Percentiles rank a stretch among this genome's conserved stretches.
These are phyloP conservation scores for Beroe forskalii DNA, from an alignment of 37 sponge, comb jelly and placozoan genomes.

Conservation along the genomic window DNA sequence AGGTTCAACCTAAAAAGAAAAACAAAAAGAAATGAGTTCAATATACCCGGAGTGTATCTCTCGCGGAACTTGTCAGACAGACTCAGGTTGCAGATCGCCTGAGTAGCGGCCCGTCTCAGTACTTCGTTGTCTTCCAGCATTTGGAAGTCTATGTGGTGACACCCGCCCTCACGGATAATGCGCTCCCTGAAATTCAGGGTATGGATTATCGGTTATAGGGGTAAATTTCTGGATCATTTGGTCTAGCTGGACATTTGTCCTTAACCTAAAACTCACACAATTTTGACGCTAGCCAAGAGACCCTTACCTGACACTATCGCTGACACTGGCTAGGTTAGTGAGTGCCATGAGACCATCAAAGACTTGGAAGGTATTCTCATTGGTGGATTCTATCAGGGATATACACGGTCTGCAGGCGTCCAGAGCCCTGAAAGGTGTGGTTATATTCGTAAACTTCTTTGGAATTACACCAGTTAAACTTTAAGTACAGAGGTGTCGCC, in stretches of 20 bases:
- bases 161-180: constrained; percentile 58
- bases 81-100: constrained; percentile 20
- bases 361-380: constrained; percentile 42
- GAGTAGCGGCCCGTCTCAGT: constrained; percentile 32
- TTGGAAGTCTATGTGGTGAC: constrained; percentile 52
- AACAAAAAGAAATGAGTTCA: too few relatives aligned
- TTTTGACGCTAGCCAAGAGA: too few relatives aligned
- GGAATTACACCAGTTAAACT: too few relatives aligned
- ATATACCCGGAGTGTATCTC: constrained; percentile 13
- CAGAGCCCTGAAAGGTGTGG: constrained; percentile 20
- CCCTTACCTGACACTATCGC: constrained; percentile 45
- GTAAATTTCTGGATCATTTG: too few relatives aligned
- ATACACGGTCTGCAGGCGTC: constrained; percentile 56
- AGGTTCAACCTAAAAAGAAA: too few relatives aligned
- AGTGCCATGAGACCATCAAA: constrained; percentile 55
- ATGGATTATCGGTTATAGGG: too few relatives aligned
- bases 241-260: too few relatives aligned
- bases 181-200: constrained; percentile 49
- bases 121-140: constrained; percentile 48
- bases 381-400: constrained; percentile 15
- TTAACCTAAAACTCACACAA: too few relatives aligned
- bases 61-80: constrained; percentile 35
- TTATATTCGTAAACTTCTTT: too few relatives aligned
- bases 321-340: constrained; percentile 60
- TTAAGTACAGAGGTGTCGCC: too few relatives aligned